These are phyloP conservation scores for Sycophila sp. DNA, from an alignment of 1,140 invertebrate genomes.

Conservation along the genomic window DNA sequence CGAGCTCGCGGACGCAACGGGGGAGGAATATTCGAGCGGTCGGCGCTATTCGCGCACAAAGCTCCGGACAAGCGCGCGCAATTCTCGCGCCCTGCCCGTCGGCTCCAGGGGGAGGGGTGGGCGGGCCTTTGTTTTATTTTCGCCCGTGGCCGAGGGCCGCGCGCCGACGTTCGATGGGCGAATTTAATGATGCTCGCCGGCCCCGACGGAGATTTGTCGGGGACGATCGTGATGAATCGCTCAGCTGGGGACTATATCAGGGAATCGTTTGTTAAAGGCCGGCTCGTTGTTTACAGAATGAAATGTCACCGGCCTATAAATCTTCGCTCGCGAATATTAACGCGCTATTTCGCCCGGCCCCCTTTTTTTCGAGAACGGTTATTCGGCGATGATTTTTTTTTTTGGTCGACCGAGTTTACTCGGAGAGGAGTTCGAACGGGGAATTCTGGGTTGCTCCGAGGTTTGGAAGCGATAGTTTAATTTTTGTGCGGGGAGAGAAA, in stretches of 20 bases:
- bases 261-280: neutral
- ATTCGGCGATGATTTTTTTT: neutral
- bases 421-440: no score
- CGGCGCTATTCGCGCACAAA: neutral
- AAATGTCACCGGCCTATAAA: conserved; percentile 2
- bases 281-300: conserved; percentile 3
- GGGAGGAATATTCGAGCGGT: conserved; percentile 7
- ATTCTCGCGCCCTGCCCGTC: neutral
- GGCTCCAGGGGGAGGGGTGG: neutral
- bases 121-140: neutral
- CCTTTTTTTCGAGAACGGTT: neutral
- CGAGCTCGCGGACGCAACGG: neutral
- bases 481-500: no score
- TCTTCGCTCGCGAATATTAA: neutral
- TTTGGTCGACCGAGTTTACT: no score
- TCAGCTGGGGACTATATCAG: conserved; percentile 14
- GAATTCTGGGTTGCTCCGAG: no score
- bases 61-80: neutral
- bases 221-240: conserved; percentile 13
- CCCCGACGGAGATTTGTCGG: conserved; percentile 6
- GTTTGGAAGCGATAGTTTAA: no score
- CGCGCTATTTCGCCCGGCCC: neutral
- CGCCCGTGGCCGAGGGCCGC: neutral
- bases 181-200: conserved; percentile 30
- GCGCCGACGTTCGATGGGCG: neutral